Conservation (phyloP, 2,888 invertebrate species). For the Galerucella calmariensis region DNA sequence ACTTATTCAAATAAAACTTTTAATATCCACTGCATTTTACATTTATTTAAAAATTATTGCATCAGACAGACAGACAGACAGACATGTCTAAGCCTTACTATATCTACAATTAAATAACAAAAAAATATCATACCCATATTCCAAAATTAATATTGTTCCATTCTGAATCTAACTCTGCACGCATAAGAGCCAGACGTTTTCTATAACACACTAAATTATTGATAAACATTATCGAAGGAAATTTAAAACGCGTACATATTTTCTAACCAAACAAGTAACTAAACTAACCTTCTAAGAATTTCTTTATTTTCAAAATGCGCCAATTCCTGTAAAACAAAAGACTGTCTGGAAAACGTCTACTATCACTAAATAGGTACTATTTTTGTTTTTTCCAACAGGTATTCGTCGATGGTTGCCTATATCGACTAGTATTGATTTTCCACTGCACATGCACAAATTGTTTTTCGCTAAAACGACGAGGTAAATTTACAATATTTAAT, state of each 20-base stretch:
- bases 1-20: too few relatives aligned
- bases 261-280: neutral
- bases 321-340: slow-evolving; percentile 22
- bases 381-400: neutral
- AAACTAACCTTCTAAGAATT: slow-evolving; percentile 10
- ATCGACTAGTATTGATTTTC: neutral
- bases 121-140: slow-evolving; percentile 58
- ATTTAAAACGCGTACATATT: neutral
- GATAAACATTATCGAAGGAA: neutral
- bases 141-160: slow-evolving; percentile 55
- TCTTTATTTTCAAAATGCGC: neutral
- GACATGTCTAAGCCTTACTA: too few relatives aligned
- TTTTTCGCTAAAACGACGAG: neutral
- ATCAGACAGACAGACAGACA: too few relatives aligned
- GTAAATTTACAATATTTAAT: neutral
- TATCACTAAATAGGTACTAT: neutral
- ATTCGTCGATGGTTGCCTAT: neutral
- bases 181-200: slow-evolving; percentile 49
- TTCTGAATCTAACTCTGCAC: slow-evolving; percentile 54
- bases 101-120: neutral
- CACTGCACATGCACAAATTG: neutral
- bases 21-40: too few relatives aligned
- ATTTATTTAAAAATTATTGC: too few relatives aligned
- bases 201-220: slow-evolving; percentile 1
- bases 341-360: slow-evolving; percentile 4